Evolutionary conservation across 2,113 vertebrate genomes (phyloP).

Genomic region (Columba livia): DNA sequence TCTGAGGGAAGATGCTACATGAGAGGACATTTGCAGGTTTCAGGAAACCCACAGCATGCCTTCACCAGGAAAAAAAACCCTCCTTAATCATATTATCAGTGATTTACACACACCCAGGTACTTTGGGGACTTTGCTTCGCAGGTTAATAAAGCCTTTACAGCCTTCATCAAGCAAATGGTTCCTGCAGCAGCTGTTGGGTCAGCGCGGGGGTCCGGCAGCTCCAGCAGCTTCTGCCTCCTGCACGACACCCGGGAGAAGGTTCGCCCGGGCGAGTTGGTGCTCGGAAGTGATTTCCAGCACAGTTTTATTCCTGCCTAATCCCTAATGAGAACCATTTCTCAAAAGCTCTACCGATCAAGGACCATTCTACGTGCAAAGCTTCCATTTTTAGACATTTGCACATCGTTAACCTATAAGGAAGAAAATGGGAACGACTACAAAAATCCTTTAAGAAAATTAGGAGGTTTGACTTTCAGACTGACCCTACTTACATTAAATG

Average conservation of each 20-base stretch:
- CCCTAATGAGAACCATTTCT: constrained; percentile 19
- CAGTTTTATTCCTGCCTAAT: constrained; percentile 27
- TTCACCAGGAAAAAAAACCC: background rate
- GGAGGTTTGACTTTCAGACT: constrained; percentile 2
- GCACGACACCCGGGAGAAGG: background rate
- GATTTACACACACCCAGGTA: background rate
- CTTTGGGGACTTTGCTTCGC: background rate
- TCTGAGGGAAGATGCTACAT: background rate
- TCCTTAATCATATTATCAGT: background rate
- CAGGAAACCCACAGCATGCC: background rate
- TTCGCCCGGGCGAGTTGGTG: background rate
- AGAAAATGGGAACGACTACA: background rate
- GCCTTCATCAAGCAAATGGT: background rate
- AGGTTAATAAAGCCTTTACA: constrained; percentile 19
- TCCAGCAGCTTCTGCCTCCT: background rate
- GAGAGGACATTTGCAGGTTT: background rate
- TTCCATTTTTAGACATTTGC: constrained; percentile 2
- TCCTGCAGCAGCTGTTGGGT: background rate
- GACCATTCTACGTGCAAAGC: background rate
- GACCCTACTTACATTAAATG: background rate
- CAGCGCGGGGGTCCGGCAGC: background rate
- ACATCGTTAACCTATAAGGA: background rate
- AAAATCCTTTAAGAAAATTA: constrained; percentile 20
- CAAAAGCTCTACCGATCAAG: constrained; percentile 22
- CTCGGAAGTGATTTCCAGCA: constrained; percentile 22